These are phyloP conservation scores for Listrodromus nycthemerus DNA, from an alignment of 2,888 invertebrate genomes.

Conservation along the genomic window DNA sequence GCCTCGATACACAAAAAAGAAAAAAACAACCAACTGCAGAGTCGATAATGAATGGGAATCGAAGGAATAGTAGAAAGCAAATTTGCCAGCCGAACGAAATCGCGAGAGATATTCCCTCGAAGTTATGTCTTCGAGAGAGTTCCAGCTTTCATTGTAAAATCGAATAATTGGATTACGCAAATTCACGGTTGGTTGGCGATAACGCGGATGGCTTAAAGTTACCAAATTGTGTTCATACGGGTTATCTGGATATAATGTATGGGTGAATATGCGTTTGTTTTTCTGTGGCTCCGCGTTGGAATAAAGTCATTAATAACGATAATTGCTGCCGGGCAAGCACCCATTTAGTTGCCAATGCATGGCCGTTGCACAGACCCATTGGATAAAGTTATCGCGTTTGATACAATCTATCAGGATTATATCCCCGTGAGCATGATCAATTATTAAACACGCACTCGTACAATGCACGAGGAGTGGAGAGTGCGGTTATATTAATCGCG, in stretches of 20 bases:
- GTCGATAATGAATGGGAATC: conserved; percentile 35
- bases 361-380: not conserved
- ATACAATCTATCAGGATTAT: conserved; percentile 54
- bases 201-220: conserved; percentile 18
- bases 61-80: conserved; percentile 38
- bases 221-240: conserved; percentile 10
- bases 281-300: conserved; percentile 19
- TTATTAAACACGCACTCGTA: conserved; percentile 26
- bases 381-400: conserved; percentile 16
- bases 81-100: conserved; percentile 35
- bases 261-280: conserved; percentile 23
- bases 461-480: conserved; percentile 15
- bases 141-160: conserved; percentile 32
- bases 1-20: conserved; percentile 5
- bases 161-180: conserved; percentile 61
- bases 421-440: conserved; percentile 40
- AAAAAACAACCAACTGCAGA: not conserved
- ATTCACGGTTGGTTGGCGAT: conserved; percentile 45
- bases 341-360: conserved; percentile 17
- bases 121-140: not conserved
- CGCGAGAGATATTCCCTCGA: conserved; percentile 1
- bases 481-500: conserved; percentile 2
- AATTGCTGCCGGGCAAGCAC: conserved; percentile 50
- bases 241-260: conserved; percentile 18
- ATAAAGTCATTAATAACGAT: conserved; percentile 61